A percentile compares a stretch with the other conserved stretches of the same genome.
These are phyloP conservation scores for Leucophenga varia DNA, from an alignment of 1,140 invertebrate species.

Conservation along the genomic window DNA sequence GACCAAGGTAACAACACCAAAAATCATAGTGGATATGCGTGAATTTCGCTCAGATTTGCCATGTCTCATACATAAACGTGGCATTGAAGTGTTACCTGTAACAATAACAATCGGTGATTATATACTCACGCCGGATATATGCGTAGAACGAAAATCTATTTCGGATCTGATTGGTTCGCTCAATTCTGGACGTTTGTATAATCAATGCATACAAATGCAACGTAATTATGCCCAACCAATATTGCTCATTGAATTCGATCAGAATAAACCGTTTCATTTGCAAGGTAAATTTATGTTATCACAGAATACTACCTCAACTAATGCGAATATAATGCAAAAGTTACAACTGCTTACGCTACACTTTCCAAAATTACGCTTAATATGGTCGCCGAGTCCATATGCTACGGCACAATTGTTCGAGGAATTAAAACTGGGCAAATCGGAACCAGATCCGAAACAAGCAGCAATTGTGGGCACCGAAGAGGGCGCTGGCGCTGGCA, in stretches of 20 bases:
- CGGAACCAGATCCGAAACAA: constrained; percentile 72
- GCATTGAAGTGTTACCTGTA: constrained; percentile 90
- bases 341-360: constrained; percentile 90
- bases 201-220: constrained; percentile 89
- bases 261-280: constrained; percentile 86
- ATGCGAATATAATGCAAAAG: constrained; percentile 78
- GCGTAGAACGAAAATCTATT: constrained; percentile 95
- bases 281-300: constrained; percentile 83
- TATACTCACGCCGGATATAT: constrained; percentile 94
- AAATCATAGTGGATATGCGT: constrained; percentile 95
- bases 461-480: constrained; percentile 70
- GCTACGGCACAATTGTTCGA: constrained; percentile 95
- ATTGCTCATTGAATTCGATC: constrained; percentile 96
- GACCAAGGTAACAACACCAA: constrained; percentile 53
- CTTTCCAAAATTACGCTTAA: constrained; percentile 86
- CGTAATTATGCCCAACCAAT: constrained; percentile 85
- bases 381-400: constrained; percentile 95
- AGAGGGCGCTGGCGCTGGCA: constrained; percentile 60
- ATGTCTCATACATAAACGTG: constrained; percentile 87
- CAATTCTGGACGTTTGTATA: constrained; percentile 92
- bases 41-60: constrained; percentile 98
- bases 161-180: constrained; percentile 96
- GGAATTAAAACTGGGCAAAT: constrained; percentile 78
- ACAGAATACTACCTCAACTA: constrained; percentile 62
- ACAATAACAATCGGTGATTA: constrained; percentile 95